A percentile compares a stretch with the other conserved stretches of the same genome.
Evolutionary conservation across 2,888 invertebrate genomes (phyloP).

Genomic region (Serrognathus titanus): DNA sequence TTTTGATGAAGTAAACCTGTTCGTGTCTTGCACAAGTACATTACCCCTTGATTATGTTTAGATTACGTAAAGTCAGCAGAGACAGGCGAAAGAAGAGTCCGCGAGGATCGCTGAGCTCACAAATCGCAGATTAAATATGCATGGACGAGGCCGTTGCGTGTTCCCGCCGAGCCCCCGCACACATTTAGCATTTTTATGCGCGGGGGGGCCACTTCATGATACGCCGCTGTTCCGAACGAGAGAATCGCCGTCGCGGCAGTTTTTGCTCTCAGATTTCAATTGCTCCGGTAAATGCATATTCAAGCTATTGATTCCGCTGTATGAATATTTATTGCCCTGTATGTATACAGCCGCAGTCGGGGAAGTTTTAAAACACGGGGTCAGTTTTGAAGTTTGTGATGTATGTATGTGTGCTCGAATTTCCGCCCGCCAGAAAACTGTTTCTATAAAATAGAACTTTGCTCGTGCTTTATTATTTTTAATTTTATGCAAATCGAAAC

Average conservation of each 20-base stretch:
- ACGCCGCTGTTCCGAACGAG: too few species aligned
- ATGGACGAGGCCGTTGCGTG: conserved; percentile 28
- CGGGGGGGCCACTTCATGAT: too few species aligned
- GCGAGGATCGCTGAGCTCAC: conserved; percentile 29
- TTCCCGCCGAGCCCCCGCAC: conserved; percentile 15
- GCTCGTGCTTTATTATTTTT: too few species aligned
- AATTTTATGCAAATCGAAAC: too few species aligned
- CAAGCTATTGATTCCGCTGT: conserved; percentile 14
- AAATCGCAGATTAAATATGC: conserved; percentile 32
- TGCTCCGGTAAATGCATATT: conserved; percentile 17
- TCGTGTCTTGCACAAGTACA: conserved; percentile 36
- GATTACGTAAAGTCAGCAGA: conserved; percentile 32
- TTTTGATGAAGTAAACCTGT: conserved; percentile 11
- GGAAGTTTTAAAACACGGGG: too few species aligned
- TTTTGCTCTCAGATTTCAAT: conserved; percentile 11
- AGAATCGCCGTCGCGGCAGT: background rate
- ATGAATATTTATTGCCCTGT: conserved; percentile 17
- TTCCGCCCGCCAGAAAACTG: too few species aligned
- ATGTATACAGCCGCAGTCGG: too few species aligned
- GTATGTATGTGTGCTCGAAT: too few species aligned
- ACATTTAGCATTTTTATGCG: too few species aligned
- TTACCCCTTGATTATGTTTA: conserved; percentile 37
- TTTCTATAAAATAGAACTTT: too few species aligned
- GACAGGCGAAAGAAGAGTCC: conserved; percentile 27
- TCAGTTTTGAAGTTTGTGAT: too few species aligned